These are phyloP conservation scores for Aricia agestis DNA, from an alignment of 1,140 invertebrate genomes.

Conservation along the genomic window DNA sequence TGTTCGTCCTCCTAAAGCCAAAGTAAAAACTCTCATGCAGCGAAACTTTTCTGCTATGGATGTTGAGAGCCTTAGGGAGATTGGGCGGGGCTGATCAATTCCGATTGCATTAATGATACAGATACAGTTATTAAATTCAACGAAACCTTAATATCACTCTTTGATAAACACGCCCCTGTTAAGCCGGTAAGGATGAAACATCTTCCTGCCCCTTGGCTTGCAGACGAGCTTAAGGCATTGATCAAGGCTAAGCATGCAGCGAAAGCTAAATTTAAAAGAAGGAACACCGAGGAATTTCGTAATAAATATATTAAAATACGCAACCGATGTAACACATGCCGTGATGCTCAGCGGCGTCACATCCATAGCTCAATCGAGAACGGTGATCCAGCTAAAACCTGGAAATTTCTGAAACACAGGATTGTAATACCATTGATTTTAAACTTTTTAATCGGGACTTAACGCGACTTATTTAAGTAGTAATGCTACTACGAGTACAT, in stretches of 20 bases:
- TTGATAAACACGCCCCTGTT: conserved; percentile 8
- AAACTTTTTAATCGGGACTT: neutral
- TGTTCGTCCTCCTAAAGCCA: neutral
- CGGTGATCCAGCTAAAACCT: neutral
- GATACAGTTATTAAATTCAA: neutral
- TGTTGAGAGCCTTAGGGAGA: neutral
- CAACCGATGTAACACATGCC: neutral
- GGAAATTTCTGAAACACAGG: neutral
- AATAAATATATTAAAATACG: neutral
- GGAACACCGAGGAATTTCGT: neutral
- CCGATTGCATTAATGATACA: neutral
- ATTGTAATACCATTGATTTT: neutral
- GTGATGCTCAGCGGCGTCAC: neutral
- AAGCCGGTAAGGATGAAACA: conserved; percentile 7
- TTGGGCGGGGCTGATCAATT: neutral
- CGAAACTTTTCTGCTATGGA: neutral
- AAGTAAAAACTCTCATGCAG: neutral
- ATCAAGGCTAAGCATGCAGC: neutral
- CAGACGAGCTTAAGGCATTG: neutral
- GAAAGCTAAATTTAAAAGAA: neutral
- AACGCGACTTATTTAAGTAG: too few species aligned
- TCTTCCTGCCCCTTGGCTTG: neutral
- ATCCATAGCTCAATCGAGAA: neutral
- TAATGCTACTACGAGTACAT: too few species aligned
- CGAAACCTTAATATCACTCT: neutral